A percentile compares a stretch with the other conserved stretches of the same genome.
Conservation (phyloP, 2,888 invertebrate genomes). For the Taphrorychus bicolor region DNA sequence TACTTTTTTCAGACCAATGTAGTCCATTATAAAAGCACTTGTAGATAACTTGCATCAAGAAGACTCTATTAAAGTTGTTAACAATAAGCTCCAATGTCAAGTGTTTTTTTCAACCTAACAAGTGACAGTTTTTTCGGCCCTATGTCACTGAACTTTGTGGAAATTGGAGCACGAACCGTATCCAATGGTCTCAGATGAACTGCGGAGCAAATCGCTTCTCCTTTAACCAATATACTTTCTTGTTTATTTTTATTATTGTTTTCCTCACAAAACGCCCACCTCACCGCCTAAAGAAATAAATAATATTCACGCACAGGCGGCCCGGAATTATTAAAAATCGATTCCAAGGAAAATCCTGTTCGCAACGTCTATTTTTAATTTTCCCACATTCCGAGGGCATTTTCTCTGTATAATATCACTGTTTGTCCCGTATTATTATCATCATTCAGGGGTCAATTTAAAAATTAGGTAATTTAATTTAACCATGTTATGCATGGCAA, state of each 20-base stretch:
- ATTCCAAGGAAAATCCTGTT: constrained; percentile 8
- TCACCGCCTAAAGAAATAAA: background rate
- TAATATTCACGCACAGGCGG: background rate
- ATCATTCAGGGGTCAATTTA: background rate
- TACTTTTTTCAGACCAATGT: no score
- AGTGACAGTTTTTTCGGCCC: constrained; percentile 43
- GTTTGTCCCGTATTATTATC: background rate
- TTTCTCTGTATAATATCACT: background rate
- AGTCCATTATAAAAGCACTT: no score
- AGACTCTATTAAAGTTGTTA: no score
- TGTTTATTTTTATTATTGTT: constrained; percentile 11
- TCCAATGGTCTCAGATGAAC: background rate
- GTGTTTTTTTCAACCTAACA: constrained; percentile 36
- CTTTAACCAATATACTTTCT: background rate
- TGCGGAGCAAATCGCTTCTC: background rate
- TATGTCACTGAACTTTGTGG: constrained; percentile 47
- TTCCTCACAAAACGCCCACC: constrained; percentile 17
- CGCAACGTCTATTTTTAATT: constrained; percentile 22
- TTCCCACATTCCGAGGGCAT: background rate
- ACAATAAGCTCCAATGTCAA: constrained; percentile 19
- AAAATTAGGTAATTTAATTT: constrained; percentile 25
- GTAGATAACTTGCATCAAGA: no score
- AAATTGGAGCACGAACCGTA: constrained; percentile 24
- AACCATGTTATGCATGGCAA: constrained; percentile 15
- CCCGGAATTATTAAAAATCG: constrained; percentile 27